phyloP scores from a whole-genome alignment of 2,113 vertebrate species.

The Himantopus leucocephalus region DNA sequence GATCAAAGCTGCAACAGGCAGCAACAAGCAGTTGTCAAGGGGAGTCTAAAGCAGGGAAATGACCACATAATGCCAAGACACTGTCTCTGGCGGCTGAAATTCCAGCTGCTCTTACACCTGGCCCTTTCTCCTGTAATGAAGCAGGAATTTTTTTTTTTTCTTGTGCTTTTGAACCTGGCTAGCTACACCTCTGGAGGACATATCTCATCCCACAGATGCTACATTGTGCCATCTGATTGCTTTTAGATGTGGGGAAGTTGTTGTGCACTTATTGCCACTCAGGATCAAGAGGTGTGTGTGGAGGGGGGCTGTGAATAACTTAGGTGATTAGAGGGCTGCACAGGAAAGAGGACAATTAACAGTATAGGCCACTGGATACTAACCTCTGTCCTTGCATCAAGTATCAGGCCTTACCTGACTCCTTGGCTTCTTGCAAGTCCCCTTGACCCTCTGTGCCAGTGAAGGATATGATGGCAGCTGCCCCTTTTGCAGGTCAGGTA shows the following conservation, averaged over 20 bases:
- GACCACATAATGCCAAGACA: conserved; percentile 17
- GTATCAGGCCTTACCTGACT: background rate
- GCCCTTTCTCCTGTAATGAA: conserved; percentile 52
- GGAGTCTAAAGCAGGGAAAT: conserved; percentile 30
- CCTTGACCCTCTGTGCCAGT: background rate
- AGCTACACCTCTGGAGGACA: background rate
- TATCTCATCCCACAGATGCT: background rate
- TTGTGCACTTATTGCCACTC: background rate
- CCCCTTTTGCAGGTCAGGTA: background rate
- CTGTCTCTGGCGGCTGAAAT: conserved; percentile 54
- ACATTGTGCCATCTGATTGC: background rate
- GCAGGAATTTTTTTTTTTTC: background rate
- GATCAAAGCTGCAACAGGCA: conserved; percentile 64
- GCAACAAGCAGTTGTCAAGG: conserved; percentile 65
- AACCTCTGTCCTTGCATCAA: background rate
- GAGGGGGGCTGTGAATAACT: background rate
- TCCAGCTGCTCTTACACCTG: conserved; percentile 66
- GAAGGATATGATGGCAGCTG: background rate
- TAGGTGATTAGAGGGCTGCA: background rate
- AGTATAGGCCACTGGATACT: background rate
- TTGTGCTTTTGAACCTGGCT: conserved; percentile 36
- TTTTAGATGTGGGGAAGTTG: background rate
- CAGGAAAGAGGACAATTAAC: background rate
- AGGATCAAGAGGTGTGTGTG: background rate
- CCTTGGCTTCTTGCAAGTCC: background rate